Evolutionary conservation across 2,888 invertebrate genomes (phyloP), one percentile per base, ranked within the genome.

Genomic region (Cerastis rubricosa): DNA sequence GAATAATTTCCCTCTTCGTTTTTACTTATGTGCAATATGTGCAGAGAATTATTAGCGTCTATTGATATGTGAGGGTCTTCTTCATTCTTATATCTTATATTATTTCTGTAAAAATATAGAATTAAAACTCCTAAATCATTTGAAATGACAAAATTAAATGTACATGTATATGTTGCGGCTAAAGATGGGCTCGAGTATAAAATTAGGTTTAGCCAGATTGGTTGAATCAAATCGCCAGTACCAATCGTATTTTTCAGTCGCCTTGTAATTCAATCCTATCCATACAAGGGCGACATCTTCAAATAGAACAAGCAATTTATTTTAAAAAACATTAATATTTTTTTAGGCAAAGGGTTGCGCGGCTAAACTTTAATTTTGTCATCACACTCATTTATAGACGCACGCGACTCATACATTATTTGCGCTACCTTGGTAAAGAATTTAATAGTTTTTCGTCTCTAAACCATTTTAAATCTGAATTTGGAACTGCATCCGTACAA

Each of bases 1-100:
- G 97, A 97, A 91, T 98, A 98, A 88, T 97, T 97, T 19, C 98
- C 98, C 80, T 97, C 97, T 91, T 98, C 98, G 0, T 96, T 93
- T 83, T 95, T 94, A 22, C 97, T 97, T 1, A 98, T 97, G 77
- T 97, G 97, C 83, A 96, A 92, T 63, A 97, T 92, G 89, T 97
- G 97, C 43, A 97, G 90, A 3, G 97, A 97, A 61, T 96, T 97
- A 85, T 97, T 97, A 0, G 95, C 93, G 87, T 97, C 97, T 5
- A 97, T 96, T 12, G 97, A 91, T 65, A 97, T 92, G 86, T 95
- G 93, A 5, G 96, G 95, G 85, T 95, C 95, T 19, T 91, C 89
- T 83, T 95, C 93, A 73, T 91, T 91, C 29, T 87, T 87, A 35
- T 74, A 88, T 85, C 90, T 57, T 47, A 57, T 88, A 57, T 73